Conservation (phyloP, 1,140 invertebrate species). For the Ruditapes philippinarum region DNA sequence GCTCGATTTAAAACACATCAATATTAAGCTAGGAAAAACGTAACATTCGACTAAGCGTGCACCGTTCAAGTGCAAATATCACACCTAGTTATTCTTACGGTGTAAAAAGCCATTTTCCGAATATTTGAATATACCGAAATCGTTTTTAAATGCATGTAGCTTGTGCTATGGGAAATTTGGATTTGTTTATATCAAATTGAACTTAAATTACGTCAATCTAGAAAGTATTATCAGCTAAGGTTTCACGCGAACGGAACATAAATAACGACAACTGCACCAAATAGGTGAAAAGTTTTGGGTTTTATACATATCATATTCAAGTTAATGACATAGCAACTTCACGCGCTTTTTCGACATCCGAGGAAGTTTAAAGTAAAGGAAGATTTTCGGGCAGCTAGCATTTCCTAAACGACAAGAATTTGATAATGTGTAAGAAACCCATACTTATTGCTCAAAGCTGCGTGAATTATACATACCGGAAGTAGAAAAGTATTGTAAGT, state of each 20-base stretch:
- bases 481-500: too few relatives aligned
- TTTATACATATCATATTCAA: slow-evolving; percentile 36
- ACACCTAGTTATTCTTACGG: slow-evolving; percentile 29
- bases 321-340: slow-evolving; percentile 58
- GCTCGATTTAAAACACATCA: slow-evolving; percentile 48
- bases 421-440: neutral
- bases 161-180: neutral
- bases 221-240: slow-evolving; percentile 42
- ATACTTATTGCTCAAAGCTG: neutral
- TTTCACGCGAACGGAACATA: slow-evolving; percentile 54
- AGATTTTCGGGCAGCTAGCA: neutral
- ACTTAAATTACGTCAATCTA: slow-evolving; percentile 55
- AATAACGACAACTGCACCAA: slow-evolving; percentile 58
- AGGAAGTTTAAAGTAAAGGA: slow-evolving; percentile 15
- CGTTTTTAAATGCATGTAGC: neutral
- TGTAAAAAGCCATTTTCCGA: slow-evolving; percentile 3
- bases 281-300: slow-evolving; percentile 43
- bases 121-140: slow-evolving; percentile 15
- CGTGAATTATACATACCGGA: too few relatives aligned
- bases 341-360: slow-evolving; percentile 31
- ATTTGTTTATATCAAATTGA: slow-evolving; percentile 43
- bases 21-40: neutral
- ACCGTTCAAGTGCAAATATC: slow-evolving; percentile 1
- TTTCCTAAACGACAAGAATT: neutral
- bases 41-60: neutral